A percentile compares a stretch with the other conserved stretches of the same genome.
phyloP scores from a whole-genome alignment of 1,140 invertebrate genomes.

The Harpegnathos saltator region DNA sequence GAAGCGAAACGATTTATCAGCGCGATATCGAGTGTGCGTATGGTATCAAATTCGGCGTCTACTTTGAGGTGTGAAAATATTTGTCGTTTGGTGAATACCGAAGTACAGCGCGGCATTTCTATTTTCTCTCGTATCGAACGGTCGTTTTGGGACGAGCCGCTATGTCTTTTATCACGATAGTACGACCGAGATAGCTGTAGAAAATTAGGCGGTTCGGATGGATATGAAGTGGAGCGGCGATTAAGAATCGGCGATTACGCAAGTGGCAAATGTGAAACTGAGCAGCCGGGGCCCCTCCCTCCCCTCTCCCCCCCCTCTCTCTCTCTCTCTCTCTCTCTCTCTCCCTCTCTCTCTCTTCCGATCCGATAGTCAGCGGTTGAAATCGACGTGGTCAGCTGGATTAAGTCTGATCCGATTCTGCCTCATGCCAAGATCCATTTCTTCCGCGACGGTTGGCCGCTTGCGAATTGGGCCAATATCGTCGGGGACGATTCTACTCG shows the following conservation, averaged over 20 bases:
- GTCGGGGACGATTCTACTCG: constrained; percentile 30
- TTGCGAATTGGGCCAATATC: constrained; percentile 74
- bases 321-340: no score
- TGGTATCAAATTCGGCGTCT: no score
- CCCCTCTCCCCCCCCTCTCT: no score
- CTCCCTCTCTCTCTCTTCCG: no score
- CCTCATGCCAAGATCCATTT: constrained; percentile 75
- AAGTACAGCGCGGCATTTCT: not conserved
- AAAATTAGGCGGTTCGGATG: not conserved
- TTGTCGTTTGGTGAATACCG: not conserved
- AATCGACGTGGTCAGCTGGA: constrained; percentile 73
- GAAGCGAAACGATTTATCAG: not conserved
- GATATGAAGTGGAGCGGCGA: not conserved
- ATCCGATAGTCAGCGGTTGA: constrained; percentile 40
- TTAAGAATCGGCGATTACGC: constrained; percentile 3
- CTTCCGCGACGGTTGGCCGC: constrained; percentile 57
- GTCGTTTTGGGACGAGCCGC: no score
- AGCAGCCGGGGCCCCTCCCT: constrained; percentile 50
- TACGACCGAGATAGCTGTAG: not conserved
- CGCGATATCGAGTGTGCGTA: no score
- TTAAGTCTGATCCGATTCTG: constrained; percentile 73
- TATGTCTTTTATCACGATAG: no score
- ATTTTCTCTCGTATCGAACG: not conserved
- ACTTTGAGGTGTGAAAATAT: not conserved
- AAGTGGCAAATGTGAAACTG: constrained; percentile 42